Evolutionary conservation across 1,140 invertebrate species (phyloP).

Genomic region (Drosophila repletoides): DNA sequence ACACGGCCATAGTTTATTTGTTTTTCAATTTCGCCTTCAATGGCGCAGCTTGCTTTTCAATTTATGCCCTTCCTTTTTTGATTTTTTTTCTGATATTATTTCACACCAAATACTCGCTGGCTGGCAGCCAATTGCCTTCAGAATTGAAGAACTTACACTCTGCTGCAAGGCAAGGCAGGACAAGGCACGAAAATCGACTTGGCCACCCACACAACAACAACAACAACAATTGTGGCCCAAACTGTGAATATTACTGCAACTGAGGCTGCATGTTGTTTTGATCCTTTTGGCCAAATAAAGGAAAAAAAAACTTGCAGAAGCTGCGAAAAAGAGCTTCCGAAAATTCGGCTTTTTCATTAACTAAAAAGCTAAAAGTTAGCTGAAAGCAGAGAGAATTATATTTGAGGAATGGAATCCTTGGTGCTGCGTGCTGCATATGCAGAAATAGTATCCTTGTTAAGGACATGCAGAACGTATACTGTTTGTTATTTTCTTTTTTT

Average conservation of each 20-base stretch:
- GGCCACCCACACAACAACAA: neutral
- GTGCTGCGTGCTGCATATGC: slow-evolving; percentile 6
- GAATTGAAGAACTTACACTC: no score
- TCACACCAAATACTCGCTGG: slow-evolving; percentile 5
- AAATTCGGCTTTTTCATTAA: no score
- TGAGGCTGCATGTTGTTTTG: slow-evolving; percentile 67
- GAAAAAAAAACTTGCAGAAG: slow-evolving; percentile 50
- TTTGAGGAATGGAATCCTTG: neutral
- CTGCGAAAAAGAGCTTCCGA: neutral
- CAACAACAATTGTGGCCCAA: slow-evolving; percentile 56
- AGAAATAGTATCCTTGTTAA: slow-evolving; percentile 37
- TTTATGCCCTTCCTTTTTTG: slow-evolving; percentile 41
- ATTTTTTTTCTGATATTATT: slow-evolving; percentile 32
- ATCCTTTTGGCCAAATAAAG: slow-evolving; percentile 63
- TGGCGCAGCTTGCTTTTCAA: slow-evolving; percentile 60
- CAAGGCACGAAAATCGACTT: no score
- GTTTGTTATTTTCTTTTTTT: neutral
- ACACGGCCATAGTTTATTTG: slow-evolving; percentile 54
- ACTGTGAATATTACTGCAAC: no score
- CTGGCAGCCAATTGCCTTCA: slow-evolving; percentile 17
- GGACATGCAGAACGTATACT: slow-evolving; percentile 39
- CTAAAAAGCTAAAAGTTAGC: no score
- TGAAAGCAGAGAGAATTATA: neutral
- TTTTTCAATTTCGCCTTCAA: slow-evolving; percentile 28
- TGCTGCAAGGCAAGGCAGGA: no score